These are phyloP conservation scores for Sericinus montela DNA, from an alignment of 2,888 invertebrate species.

Conservation along the genomic window DNA sequence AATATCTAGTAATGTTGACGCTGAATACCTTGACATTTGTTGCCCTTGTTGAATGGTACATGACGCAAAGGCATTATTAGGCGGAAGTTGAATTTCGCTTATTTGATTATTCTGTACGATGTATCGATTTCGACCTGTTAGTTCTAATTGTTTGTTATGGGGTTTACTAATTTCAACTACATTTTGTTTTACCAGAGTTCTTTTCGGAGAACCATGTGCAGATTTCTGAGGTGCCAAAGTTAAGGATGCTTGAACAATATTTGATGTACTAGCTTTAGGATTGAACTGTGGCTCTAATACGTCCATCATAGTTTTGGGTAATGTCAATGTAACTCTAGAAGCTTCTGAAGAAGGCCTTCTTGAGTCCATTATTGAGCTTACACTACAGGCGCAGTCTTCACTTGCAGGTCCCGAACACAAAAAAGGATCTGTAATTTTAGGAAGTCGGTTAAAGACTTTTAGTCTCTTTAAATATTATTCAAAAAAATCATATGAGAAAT, in stretches of 20 bases:
- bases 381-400: slow-evolving; percentile 85
- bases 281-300: slow-evolving; percentile 79
- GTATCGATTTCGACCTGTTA: slow-evolving; percentile 72
- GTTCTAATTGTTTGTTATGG: slow-evolving; percentile 66
- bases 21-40: slow-evolving; percentile 79
- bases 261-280: slow-evolving; percentile 60
- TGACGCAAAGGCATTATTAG: slow-evolving; percentile 61
- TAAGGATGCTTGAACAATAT: slow-evolving; percentile 82
- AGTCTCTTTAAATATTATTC: too few relatives aligned
- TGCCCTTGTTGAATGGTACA: slow-evolving; percentile 69
- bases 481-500: too few relatives aligned
- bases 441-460: not conserved
- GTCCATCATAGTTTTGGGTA: slow-evolving; percentile 72
- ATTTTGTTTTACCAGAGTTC: slow-evolving; percentile 68
- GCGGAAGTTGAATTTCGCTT: slow-evolving; percentile 71
- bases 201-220: slow-evolving; percentile 65
- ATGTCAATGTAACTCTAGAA: slow-evolving; percentile 74
- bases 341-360: slow-evolving; percentile 79
- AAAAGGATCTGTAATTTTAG: slow-evolving; percentile 72
- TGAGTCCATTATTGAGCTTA: slow-evolving; percentile 82
- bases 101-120: slow-evolving; percentile 77
- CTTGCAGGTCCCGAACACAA: slow-evolving; percentile 69
- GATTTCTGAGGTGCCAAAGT: slow-evolving; percentile 81
- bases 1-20: slow-evolving; percentile 77
- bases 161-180: slow-evolving; percentile 60